Conservation (phyloP, 2,888 invertebrate genomes). For the Boloria euphrosyne region DNA sequence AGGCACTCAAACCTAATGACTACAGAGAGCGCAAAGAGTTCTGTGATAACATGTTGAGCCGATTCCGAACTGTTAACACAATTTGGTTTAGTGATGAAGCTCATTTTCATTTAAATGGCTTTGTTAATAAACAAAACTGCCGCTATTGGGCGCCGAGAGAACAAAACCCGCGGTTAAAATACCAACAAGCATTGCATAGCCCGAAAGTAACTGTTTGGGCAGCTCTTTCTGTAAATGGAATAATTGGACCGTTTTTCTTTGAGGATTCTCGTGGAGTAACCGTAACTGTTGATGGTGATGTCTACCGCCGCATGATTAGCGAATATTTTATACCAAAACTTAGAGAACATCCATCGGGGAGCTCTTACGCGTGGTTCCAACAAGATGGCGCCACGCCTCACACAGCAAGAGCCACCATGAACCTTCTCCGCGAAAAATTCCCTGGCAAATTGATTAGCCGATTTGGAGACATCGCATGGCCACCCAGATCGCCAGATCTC, state of each 20-base stretch:
- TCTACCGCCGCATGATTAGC: neutral
- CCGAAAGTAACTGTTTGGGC: slow-evolving; percentile 40
- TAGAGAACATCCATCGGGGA: slow-evolving; percentile 26
- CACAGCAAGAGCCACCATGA: slow-evolving; percentile 35
- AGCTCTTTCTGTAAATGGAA: slow-evolving; percentile 24
- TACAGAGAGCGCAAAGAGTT: neutral
- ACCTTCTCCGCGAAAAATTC: slow-evolving; percentile 27
- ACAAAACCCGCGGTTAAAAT: neutral
- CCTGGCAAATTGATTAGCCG: slow-evolving; percentile 37
- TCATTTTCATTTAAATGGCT: slow-evolving; percentile 50
- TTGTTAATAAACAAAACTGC: slow-evolving; percentile 7
- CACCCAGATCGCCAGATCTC: slow-evolving; percentile 43
- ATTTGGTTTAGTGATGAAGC: slow-evolving; percentile 39
- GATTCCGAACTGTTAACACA: too few species aligned
- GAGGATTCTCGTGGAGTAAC: neutral
- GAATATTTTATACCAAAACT: slow-evolving; percentile 18
- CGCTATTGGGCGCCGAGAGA: neutral
- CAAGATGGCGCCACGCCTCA: slow-evolving; percentile 38
- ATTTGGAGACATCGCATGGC: slow-evolving; percentile 42
- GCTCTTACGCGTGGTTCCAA: slow-evolving; percentile 37
- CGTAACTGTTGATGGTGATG: neutral
- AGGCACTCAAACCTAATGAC: neutral
- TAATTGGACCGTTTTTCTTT: slow-evolving; percentile 1
- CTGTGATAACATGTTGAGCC: too few species aligned
- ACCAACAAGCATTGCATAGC: slow-evolving; percentile 13